A percentile compares a stretch with the other conserved stretches of the same genome.
These are phyloP conservation scores for Cisticola juncidis DNA, from an alignment of 2,113 vertebrate species.

Conservation along the genomic window DNA sequence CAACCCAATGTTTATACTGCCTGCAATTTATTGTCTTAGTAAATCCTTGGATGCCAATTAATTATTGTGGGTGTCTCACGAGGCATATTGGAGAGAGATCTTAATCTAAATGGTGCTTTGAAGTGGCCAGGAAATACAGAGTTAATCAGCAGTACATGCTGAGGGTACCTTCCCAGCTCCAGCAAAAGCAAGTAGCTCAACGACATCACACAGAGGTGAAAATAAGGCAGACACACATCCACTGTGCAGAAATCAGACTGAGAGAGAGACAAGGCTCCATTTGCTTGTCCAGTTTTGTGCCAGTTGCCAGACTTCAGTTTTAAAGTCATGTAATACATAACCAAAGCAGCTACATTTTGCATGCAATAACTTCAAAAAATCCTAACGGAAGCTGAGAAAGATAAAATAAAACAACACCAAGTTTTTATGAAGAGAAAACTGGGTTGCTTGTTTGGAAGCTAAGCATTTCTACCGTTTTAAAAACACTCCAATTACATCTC, in stretches of 20 bases:
- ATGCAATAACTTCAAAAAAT: not conserved
- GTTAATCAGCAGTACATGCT: not conserved
- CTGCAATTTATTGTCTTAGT: not conserved
- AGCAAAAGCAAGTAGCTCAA: not conserved
- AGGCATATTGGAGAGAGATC: not conserved
- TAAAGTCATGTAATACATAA: not conserved
- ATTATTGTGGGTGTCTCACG: not conserved
- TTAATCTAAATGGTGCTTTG: not conserved
- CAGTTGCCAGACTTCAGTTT: not conserved
- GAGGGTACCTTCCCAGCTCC: not conserved
- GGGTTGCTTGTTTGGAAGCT: not conserved
- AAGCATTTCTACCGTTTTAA: not conserved
- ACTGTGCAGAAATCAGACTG: not conserved
- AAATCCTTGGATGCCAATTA: not conserved
- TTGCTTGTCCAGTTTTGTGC: not conserved
- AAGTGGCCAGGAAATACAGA: not conserved
- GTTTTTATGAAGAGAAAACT: not conserved
- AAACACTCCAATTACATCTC: not conserved
- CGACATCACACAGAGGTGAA: not conserved
- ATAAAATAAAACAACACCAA: not conserved
- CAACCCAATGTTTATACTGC: not conserved
- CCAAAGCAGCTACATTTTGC: not conserved
- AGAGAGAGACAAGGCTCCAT: not conserved
- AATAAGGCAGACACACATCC: not conserved
- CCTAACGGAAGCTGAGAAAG: not conserved